Conservation (phyloP, 2,888 invertebrate genomes). For the Palloptera scutellata region DNA sequence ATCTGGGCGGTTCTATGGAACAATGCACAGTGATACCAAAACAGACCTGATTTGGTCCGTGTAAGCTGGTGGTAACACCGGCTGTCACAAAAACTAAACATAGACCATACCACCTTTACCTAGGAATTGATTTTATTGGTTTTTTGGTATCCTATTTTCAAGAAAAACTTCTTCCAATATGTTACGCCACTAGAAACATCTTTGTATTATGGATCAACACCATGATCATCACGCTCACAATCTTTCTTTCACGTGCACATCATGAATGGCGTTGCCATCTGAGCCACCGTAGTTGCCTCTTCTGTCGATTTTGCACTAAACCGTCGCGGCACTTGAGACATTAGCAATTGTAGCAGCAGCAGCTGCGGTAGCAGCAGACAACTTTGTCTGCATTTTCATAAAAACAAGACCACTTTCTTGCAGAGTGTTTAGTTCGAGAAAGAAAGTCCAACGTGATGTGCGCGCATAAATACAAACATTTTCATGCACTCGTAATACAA, state of each 20-base stretch:
- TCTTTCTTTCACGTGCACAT: not conserved
- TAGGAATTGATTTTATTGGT: too few species aligned
- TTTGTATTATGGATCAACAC: not conserved
- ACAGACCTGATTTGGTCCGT: not conserved
- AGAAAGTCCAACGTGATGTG: conserved; percentile 59
- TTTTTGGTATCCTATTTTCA: too few species aligned
- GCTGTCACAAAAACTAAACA: too few species aligned
- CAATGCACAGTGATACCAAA: not conserved
- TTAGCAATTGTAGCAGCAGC: conserved; percentile 3
- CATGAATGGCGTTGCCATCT: not conserved
- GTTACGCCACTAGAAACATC: too few species aligned
- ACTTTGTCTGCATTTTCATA: conserved; percentile 43
- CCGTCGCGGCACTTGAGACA: not conserved
- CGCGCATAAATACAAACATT: conserved; percentile 36
- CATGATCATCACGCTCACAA: not conserved
- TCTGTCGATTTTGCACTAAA: not conserved
- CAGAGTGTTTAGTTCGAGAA: conserved; percentile 59
- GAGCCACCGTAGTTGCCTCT: too few species aligned
- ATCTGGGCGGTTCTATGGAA: conserved; percentile 16
- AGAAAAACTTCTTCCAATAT: too few species aligned
- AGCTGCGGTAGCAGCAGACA: conserved; percentile 12
- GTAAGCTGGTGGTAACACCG: conserved; percentile 3
- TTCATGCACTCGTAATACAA: too few species aligned
- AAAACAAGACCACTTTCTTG: conserved; percentile 63
- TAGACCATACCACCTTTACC: too few species aligned